Conservation (phyloP, 2,113 vertebrate species). For the Sturnus vulgaris region DNA sequence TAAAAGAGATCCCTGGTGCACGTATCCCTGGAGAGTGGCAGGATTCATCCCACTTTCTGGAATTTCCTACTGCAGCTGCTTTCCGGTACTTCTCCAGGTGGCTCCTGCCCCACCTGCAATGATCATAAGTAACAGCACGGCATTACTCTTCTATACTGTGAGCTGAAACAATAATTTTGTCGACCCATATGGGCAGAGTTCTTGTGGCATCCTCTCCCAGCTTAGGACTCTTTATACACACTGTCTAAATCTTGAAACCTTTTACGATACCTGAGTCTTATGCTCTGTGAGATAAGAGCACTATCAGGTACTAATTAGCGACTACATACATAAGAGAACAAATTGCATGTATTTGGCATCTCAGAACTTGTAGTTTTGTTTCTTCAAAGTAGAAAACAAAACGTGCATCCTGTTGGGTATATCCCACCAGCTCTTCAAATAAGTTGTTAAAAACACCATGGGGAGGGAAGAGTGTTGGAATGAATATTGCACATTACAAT, state of each 20-base stretch:
- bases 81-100: background rate
- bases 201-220: background rate
- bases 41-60: background rate
- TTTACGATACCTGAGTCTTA: background rate
- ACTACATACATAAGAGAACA: background rate
- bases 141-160: background rate
- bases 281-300: background rate
- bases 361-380: background rate
- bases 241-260: background rate
- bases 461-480: background rate
- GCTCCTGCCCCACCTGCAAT: background rate
- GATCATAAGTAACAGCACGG: background rate
- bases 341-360: background rate
- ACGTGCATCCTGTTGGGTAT: background rate
- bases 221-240: background rate
- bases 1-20: background rate
- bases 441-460: background rate
- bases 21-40: background rate
- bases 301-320: background rate
- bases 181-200: background rate
- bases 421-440: background rate
- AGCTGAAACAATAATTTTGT: background rate
- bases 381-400: background rate
- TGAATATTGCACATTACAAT: background rate
- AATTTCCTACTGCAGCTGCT: background rate